Conservation (phyloP, 2,797 vertebrate genomes). For the Eurystomus glaucurus region DNA sequence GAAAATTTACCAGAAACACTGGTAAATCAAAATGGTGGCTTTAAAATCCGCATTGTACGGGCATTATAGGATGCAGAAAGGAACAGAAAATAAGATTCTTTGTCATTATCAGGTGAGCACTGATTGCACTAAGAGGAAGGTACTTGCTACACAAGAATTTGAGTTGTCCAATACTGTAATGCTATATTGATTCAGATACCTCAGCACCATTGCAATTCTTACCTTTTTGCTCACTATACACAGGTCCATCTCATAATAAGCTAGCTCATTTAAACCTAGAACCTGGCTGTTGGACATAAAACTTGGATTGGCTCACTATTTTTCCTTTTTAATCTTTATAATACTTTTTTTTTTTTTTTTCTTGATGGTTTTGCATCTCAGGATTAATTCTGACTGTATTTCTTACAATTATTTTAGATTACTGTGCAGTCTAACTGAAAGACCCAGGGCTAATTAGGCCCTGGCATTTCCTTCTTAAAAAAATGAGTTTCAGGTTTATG, state of each 20-base stretch:
- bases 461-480: neutral
- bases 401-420: conserved; percentile 11
- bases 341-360: neutral
- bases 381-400: neutral
- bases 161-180: neutral
- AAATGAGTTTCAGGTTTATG: neutral
- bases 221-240: neutral
- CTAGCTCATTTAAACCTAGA: conserved; percentile 6
- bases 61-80: neutral
- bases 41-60: neutral
- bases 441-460: neutral
- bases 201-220: neutral
- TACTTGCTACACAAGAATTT: neutral
- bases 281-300: neutral
- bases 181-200: neutral
- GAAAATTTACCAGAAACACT: neutral
- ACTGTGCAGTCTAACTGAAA: neutral
- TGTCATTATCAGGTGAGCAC: neutral
- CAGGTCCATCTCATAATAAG: neutral
- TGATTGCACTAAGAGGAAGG: neutral
- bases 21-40: neutral
- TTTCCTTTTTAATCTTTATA: conserved; percentile 21
- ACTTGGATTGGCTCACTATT: neutral
- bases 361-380: neutral
- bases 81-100: neutral